Evolutionary conservation across 2,113 vertebrate genomes (phyloP).

Genomic region (Brevimyrus niger): DNA sequence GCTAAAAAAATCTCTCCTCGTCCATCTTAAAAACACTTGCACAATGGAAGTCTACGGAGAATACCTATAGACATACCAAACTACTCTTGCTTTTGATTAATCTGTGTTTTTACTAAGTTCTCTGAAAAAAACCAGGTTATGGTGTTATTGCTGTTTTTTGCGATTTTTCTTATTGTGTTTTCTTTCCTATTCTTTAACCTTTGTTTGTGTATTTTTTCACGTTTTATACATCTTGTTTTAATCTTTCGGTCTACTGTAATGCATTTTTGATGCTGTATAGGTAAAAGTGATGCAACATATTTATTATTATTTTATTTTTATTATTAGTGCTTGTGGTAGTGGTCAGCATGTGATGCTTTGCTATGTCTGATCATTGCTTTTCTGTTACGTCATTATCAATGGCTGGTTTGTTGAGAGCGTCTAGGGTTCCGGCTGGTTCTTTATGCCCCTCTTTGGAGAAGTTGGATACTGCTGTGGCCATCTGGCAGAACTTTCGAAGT

Average conservation of each 20-base stretch:
- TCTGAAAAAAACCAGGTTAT: background rate
- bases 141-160: background rate
- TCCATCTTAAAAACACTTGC: background rate
- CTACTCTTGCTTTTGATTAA: background rate
- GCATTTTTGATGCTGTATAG: background rate
- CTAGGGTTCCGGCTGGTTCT: constrained; percentile 52
- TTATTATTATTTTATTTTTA: background rate
- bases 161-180: background rate
- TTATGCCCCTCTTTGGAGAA: constrained; percentile 68
- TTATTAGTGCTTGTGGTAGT: background rate
- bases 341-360: constrained; percentile 13
- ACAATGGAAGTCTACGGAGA: background rate
- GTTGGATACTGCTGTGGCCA: constrained; percentile 77
- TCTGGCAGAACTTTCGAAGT: constrained; percentile 76
- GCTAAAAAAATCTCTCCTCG: background rate
- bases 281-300: background rate
- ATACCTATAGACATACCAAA: background rate
- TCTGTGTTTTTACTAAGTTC: background rate
- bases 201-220: background rate
- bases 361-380: constrained; percentile 25
- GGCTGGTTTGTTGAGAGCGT: constrained; percentile 46
- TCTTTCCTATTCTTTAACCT: background rate
- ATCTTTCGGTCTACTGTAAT: background rate
- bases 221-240: background rate
- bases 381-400: constrained; percentile 42